These are phyloP conservation scores for Ariopsis seemanni DNA, from an alignment of 2,113 vertebrate genomes.

Conservation along the genomic window DNA sequence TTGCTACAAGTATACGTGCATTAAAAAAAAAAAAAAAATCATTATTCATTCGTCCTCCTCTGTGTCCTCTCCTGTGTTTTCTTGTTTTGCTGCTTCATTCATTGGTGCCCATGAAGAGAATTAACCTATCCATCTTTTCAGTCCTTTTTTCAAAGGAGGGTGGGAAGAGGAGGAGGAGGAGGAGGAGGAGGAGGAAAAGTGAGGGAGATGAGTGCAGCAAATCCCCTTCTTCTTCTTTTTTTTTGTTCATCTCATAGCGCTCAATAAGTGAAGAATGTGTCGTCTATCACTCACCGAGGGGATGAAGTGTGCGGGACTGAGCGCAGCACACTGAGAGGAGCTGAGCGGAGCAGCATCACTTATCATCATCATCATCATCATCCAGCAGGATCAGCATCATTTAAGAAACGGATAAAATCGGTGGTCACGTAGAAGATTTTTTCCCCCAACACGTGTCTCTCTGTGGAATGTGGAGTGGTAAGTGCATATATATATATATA, in stretches of 20 bases:
- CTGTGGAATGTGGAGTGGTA: slow-evolving; percentile 64
- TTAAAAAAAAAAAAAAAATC: slow-evolving; percentile 15
- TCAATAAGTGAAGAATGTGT: slow-evolving; percentile 89
- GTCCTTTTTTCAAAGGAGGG: slow-evolving; percentile 76
- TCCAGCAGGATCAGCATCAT: slow-evolving; percentile 59
- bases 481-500: no score
- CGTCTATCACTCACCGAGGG: slow-evolving; percentile 82
- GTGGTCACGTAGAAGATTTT: slow-evolving; percentile 30
- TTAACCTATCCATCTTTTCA: slow-evolving; percentile 81
- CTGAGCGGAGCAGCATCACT: slow-evolving; percentile 65
- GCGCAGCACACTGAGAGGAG: slow-evolving; percentile 67
- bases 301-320: slow-evolving; percentile 79
- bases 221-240: slow-evolving; percentile 67
- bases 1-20: slow-evolving; percentile 64
- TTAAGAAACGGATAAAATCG: slow-evolving; percentile 1
- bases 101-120: slow-evolving; percentile 79
- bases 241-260: slow-evolving; percentile 83
- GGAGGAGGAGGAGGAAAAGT: slow-evolving; percentile 62
- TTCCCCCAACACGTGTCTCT: slow-evolving; percentile 36
- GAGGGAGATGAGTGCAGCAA: slow-evolving; percentile 84
- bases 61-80: slow-evolving; percentile 51
- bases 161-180: slow-evolving; percentile 53
- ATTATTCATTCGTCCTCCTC: slow-evolving; percentile 32
- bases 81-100: slow-evolving; percentile 75
- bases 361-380: slow-evolving; percentile 36